phyloP scores from a whole-genome alignment of 2,888 invertebrate species.

The Lepetodrilus schrolli region DNA sequence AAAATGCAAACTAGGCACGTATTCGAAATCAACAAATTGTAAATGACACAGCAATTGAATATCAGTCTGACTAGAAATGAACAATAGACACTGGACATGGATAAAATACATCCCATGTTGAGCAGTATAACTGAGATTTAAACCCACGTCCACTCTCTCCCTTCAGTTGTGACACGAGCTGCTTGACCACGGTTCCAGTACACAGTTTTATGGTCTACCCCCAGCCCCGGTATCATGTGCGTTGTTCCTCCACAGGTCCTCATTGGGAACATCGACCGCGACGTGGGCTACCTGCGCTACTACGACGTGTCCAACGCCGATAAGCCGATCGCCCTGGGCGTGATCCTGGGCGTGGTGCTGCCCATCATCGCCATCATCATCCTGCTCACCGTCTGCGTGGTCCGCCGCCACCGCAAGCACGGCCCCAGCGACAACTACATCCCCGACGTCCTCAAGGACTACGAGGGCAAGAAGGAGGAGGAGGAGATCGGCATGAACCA shows the following conservation, averaged over 20 bases:
- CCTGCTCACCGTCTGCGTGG: constrained; percentile 66
- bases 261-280: constrained; percentile 57
- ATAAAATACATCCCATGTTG: too few relatives aligned
- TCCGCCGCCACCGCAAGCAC: constrained; percentile 65
- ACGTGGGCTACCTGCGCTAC: constrained; percentile 63
- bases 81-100: too few relatives aligned
- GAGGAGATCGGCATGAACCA: constrained; percentile 63
- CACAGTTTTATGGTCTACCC: too few relatives aligned
- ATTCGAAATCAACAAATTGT: too few relatives aligned
- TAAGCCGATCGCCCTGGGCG: constrained; percentile 66
- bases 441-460: constrained; percentile 68
- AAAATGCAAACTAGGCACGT: too few relatives aligned
- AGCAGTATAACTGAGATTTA: too few relatives aligned
- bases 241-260: constrained; percentile 46
- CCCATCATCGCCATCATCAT: constrained; percentile 67
- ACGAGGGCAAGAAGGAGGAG: constrained; percentile 59
- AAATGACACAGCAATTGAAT: too few relatives aligned
- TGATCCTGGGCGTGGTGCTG: constrained; percentile 68
- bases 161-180: too few relatives aligned
- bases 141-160: too few relatives aligned
- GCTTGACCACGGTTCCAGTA: too few relatives aligned
- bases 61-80: too few relatives aligned
- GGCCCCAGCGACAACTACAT: constrained; percentile 64
- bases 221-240: too few relatives aligned
- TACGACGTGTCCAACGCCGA: constrained; percentile 45